These are phyloP conservation scores for Philopedon plagiatum DNA, from an alignment of 2,888 invertebrate species.

Conservation along the genomic window DNA sequence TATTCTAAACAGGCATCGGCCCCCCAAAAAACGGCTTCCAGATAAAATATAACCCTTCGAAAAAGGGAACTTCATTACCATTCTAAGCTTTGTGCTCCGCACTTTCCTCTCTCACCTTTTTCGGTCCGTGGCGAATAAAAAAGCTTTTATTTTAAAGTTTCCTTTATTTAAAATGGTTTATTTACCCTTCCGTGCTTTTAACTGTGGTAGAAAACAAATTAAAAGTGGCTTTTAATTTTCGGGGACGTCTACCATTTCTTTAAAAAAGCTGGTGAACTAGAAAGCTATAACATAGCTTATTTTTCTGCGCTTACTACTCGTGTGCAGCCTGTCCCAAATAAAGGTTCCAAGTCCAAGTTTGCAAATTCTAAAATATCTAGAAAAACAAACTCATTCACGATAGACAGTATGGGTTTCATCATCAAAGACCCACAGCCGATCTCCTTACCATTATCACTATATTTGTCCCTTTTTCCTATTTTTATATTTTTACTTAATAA, in stretches of 20 bases:
- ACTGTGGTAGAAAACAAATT: background rate
- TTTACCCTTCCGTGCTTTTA: background rate
- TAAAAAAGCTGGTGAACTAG: no score
- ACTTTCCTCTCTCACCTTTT: conserved; percentile 2
- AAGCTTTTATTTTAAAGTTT: background rate
- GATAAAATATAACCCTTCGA: conserved; percentile 7
- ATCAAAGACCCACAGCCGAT: no score
- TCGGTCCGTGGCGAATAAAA: background rate
- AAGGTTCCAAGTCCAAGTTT: no score
- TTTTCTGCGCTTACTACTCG: no score
- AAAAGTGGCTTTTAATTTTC: background rate
- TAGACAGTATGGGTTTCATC: no score
- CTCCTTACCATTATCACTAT: no score
- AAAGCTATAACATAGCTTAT: no score
- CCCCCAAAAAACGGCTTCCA: background rate
- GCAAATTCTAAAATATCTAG: no score
- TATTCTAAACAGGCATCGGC: conserved; percentile 6
- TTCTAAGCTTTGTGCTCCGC: conserved; percentile 14
- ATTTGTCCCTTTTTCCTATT: no score
- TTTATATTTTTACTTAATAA: no score
- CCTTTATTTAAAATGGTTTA: background rate
- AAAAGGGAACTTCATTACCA: conserved; percentile 1
- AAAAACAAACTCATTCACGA: no score
- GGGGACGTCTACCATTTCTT: background rate
- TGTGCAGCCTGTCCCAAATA: no score